phyloP scores from a whole-genome alignment of 64 coral and sea anemone genomes.

The Platygyra sinensis region DNA sequence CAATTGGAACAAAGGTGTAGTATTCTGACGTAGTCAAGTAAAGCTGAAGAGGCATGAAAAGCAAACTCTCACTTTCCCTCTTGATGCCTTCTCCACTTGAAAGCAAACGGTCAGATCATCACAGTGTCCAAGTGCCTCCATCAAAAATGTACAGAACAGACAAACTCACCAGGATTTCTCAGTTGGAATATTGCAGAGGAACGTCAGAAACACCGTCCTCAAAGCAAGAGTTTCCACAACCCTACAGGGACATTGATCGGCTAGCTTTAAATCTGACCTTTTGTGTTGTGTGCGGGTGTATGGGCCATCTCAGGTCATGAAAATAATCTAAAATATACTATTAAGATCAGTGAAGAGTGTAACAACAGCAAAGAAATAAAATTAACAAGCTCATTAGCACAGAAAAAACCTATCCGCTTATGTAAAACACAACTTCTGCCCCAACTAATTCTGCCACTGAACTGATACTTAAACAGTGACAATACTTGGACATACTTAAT shows the following conservation, averaged over 20 bases:
- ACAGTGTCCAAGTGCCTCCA: background rate
- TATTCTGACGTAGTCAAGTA: background rate
- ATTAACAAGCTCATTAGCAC: background rate
- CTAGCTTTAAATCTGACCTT: background rate
- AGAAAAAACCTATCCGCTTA: background rate
- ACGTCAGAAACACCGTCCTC: background rate
- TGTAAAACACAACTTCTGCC: background rate
- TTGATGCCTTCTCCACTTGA: background rate
- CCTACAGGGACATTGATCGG: background rate
- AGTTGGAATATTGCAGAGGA: slow-evolving; percentile 6
- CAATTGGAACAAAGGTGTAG: background rate
- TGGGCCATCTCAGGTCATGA: background rate
- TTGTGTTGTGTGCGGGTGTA: background rate
- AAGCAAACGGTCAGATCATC: background rate
- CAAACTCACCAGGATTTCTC: background rate
- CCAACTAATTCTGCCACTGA: too few species aligned
- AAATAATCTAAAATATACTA: background rate
- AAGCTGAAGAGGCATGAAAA: background rate
- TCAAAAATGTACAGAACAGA: background rate
- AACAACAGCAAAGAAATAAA: background rate
- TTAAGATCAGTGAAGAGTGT: background rate
- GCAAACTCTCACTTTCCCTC: background rate
- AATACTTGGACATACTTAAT: too few species aligned
- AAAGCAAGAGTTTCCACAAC: slow-evolving; percentile 4
- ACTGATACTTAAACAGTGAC: too few species aligned